Evolutionary conservation across 2,888 invertebrate species (phyloP), one percentile per base, ranked within the genome.

Genomic region (Tillus elongatus): DNA sequence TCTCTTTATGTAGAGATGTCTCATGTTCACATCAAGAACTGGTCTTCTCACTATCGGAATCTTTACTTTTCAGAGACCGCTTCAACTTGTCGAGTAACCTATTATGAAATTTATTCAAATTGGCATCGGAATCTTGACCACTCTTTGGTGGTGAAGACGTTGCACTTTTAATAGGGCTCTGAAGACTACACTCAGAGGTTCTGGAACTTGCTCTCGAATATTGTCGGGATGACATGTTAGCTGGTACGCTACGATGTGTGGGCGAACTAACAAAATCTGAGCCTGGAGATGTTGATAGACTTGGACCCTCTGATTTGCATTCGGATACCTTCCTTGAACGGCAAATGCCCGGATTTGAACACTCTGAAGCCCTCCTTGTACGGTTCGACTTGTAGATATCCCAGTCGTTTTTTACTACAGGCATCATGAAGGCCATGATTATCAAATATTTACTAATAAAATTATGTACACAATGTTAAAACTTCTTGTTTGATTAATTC

Each of bases 381-480:
- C 87, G 77, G 63, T 79, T 79, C 47, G 84, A 81, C 71, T 87
- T 86, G 74, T 90, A 90, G 59, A 90, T 88, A 66, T 90, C 86
- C 77, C 85, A 90, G 66, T 90, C 88, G 71, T 89, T 90, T 72
- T 89, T 89, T 70, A 90, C 79, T 49, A 90, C 89, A 40, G 89
- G 90, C 86, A 90, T 88, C 89, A 89, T 89, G 71, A 90, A 90
- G 73, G 90, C 90, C 90, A 90, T 90, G 52, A 56, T 58, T 57
- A 46, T 19, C n/a, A n/a, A n/a, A n/a, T n/a, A n/a, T n/a, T n/a
- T n/a, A n/a, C n/a, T n/a, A n/a, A n/a, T n/a, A n/a, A n/a, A n/a
- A n/a, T n/a, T n/a, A n/a, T n/a, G n/a, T n/a, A n/a, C n/a, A n/a
- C n/a, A n/a, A n/a, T n/a, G n/a, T n/a, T n/a, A n/a, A n/a, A n/a